Evolutionary conservation across 2,797 vertebrate species (phyloP), one percentile per base, ranked within the genome.

Genomic region (Chanos chanos): DNA sequence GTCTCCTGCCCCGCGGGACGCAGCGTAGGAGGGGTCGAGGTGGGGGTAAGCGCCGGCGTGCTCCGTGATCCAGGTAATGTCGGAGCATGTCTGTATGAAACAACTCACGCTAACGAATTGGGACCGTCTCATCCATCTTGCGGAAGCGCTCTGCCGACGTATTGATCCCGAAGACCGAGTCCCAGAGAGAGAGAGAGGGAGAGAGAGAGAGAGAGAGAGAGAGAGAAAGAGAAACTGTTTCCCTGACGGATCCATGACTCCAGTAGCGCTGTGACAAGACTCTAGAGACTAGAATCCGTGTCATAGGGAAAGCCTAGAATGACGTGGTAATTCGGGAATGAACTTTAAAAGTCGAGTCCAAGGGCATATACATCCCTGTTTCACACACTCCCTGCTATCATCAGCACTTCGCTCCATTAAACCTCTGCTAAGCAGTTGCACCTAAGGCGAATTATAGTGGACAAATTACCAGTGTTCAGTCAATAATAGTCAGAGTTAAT

Each of bases 31-130:
- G 39, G 39, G 39, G n/a, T n/a, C n/a, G n/a, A n/a, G n/a, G n/a
- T n/a, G n/a, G n/a, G n/a, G n/a, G n/a, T n/a, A n/a, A n/a, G n/a
- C n/a, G n/a, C n/a, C 39, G 21, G 4, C 7, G 78, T 84, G 86
- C 76, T 85, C 85, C 75, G 78, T 87, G 85, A 88, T 87, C 83
- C 85, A 83, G 85, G 83, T 87, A 87, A 90, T 87, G 77, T 68
- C 77, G 12, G 78, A 79, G 27, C 81, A 85, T 52, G 47, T 71
- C 61, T 47, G 61, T 73, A 39, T 62, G 64, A 54, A 39, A 25
- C n/a, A 40, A 54, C 55, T 59, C 60, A 65, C 56, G 55, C 81
- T 83, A 84, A 81, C 72, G 39, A 81, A 78, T 82, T 51, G 24
- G 74, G 74, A 66, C 71, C 71, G 54, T 57, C 61, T 73, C 72